Percentiles rank a stretch among this genome's conserved stretches.
phyloP scores from a whole-genome alignment of 2,113 vertebrate genomes.

The Labeo rohita region DNA sequence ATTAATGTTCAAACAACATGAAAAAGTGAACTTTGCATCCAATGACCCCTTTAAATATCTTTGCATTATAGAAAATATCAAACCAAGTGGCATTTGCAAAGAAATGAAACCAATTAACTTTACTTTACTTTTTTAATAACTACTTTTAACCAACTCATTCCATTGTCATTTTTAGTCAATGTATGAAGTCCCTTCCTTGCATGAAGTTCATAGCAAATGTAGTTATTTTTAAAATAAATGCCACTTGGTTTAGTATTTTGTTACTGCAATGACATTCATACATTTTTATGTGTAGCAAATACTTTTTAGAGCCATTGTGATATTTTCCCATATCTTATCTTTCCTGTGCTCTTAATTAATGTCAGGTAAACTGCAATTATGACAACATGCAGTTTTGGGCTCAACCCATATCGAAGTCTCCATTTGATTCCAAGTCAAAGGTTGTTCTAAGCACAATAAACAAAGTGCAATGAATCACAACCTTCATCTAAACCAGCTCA shows the following conservation, averaged over 20 bases:
- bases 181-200: too few relatives aligned
- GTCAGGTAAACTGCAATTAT: background rate
- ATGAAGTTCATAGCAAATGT: background rate
- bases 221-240: too few relatives aligned
- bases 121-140: background rate
- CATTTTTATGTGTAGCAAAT: background rate
- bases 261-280: background rate
- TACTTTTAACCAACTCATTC: background rate
- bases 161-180: background rate
- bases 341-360: background rate
- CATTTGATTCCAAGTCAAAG: background rate
- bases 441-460: background rate
- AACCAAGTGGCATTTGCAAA: background rate
- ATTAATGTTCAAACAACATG: too few relatives aligned
- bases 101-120: background rate
- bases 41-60: too few relatives aligned
- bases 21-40: too few relatives aligned
- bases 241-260: background rate
- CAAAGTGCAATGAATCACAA: background rate
- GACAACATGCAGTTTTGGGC: background rate
- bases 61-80: background rate
- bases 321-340: background rate
- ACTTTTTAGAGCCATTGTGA: background rate
- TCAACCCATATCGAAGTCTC: background rate
- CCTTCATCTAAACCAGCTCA: background rate